Conservation (phyloP, 2,113 vertebrate genomes). For the Bothrops jararaca region DNA sequence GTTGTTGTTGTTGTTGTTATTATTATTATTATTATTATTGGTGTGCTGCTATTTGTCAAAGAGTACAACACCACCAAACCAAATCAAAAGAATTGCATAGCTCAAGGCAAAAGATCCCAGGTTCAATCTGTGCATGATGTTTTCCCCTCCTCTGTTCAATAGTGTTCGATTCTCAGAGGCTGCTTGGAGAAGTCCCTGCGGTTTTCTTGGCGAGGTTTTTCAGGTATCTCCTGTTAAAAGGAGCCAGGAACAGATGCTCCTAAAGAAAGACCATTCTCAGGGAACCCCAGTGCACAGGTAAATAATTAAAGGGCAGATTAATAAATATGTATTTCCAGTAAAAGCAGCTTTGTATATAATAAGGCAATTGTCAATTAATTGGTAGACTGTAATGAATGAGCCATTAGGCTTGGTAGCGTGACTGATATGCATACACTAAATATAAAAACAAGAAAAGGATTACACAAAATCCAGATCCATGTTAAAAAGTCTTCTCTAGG, state of each 20-base stretch:
- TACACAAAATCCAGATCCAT: not conserved
- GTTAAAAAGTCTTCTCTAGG: not conserved
- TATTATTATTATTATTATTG: not conserved
- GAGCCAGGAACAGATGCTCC: not conserved
- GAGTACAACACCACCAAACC: not conserved
- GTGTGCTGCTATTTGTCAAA: not conserved
- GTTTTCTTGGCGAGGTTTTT: not conserved
- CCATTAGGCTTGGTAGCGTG: not conserved
- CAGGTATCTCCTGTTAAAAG: not conserved
- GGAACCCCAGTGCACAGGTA: not conserved
- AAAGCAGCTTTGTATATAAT: not conserved
- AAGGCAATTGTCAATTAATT: not conserved
- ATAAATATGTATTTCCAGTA: not conserved
- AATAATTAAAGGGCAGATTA: not conserved
- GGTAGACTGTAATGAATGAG: not conserved
- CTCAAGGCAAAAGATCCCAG: not conserved
- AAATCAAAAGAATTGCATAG: not conserved
- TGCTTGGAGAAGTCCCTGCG: not conserved
- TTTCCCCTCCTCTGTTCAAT: fast-evolving
- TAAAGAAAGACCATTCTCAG: not conserved
- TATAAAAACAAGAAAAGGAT: not conserved
- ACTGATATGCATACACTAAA: not conserved
- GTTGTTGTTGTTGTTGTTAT: too few relatives aligned
- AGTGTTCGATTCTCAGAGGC: not conserved
- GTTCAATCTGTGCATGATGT: not conserved